Conservation (phyloP, 2,113 vertebrate species). For the Daubentonia madagascariensis region DNA sequence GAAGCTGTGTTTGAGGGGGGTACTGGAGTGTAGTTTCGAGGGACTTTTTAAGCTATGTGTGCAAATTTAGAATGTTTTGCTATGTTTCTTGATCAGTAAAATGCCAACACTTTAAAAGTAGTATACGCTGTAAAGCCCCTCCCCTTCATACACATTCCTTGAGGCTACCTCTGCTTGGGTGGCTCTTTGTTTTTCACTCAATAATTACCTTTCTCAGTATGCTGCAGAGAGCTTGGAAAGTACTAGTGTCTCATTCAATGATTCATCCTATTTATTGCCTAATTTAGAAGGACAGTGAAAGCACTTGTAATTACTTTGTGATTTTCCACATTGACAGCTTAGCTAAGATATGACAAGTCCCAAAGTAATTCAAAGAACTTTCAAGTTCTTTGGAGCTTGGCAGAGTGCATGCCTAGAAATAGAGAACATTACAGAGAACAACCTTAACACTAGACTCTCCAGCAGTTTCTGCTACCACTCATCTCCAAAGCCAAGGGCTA, state of each 20-base stretch:
- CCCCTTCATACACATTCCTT: not conserved
- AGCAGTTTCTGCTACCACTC: not conserved
- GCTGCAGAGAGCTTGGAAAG: slow-evolving; percentile 14
- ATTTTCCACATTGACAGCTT: slow-evolving; percentile 56
- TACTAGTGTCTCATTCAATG: slow-evolving; percentile 41
- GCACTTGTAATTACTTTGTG: slow-evolving; percentile 3
- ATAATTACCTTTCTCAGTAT: slow-evolving; percentile 42
- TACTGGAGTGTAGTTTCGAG: not conserved
- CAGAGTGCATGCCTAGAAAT: not conserved
- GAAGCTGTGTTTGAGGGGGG: not conserved
- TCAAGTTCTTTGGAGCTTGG: slow-evolving; percentile 37
- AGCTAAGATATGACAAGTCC: slow-evolving; percentile 37
- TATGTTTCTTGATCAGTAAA: not conserved
- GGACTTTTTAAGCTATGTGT: not conserved
- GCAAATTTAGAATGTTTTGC: not conserved
- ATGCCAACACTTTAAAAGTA: not conserved
- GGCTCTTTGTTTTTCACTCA: slow-evolving; percentile 42
- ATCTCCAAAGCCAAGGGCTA: not conserved
- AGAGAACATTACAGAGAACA: not conserved
- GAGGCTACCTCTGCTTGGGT: slow-evolving; percentile 14
- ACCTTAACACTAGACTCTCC: not conserved
- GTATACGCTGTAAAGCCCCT: not conserved
- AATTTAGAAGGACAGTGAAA: slow-evolving; percentile 56
- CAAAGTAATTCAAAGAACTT: slow-evolving; percentile 49
- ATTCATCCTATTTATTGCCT: slow-evolving; percentile 47